These are phyloP conservation scores for Callipepla californica DNA, from an alignment of 2,113 vertebrate species.

Conservation along the genomic window DNA sequence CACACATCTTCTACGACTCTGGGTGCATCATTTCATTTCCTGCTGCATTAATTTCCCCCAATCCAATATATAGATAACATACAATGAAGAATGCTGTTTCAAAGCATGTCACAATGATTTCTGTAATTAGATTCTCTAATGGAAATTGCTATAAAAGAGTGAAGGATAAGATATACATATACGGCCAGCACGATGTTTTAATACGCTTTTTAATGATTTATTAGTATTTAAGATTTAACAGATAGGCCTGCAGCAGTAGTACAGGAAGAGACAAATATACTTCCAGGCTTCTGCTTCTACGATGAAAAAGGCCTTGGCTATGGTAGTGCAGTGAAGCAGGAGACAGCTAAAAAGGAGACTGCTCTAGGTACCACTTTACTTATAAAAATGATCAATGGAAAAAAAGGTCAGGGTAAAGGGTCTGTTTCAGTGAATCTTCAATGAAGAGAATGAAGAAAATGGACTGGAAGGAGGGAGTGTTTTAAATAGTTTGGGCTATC, in stretches of 20 bases:
- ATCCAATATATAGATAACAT: slow-evolving; percentile 10
- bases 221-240: slow-evolving; percentile 52
- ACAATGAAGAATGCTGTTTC: slow-evolving; percentile 27
- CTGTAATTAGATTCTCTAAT: slow-evolving; percentile 21
- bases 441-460: not conserved
- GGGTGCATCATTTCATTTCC: slow-evolving; percentile 37
- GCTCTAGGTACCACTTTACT: not conserved
- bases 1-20: slow-evolving; percentile 1
- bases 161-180: slow-evolving; percentile 6
- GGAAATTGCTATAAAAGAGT: slow-evolving; percentile 4
- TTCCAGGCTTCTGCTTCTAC: not conserved
- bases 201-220: slow-evolving; percentile 26
- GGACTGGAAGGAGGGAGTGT: not conserved
- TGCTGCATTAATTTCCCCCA: slow-evolving; percentile 44
- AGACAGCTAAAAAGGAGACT: not conserved
- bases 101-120: slow-evolving; percentile 36
- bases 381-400: not conserved
- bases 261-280: not conserved
- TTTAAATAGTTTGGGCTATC: not conserved
- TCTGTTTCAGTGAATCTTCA: not conserved
- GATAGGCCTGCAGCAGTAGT: slow-evolving; percentile 22
- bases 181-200: slow-evolving; percentile 28
- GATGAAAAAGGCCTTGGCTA: not conserved
- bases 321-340: not conserved
- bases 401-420: not conserved